Evolutionary conservation across 2,797 vertebrate genomes (phyloP), one percentile per base, ranked within the genome.

Genomic region (Salmo trutta): DNA sequence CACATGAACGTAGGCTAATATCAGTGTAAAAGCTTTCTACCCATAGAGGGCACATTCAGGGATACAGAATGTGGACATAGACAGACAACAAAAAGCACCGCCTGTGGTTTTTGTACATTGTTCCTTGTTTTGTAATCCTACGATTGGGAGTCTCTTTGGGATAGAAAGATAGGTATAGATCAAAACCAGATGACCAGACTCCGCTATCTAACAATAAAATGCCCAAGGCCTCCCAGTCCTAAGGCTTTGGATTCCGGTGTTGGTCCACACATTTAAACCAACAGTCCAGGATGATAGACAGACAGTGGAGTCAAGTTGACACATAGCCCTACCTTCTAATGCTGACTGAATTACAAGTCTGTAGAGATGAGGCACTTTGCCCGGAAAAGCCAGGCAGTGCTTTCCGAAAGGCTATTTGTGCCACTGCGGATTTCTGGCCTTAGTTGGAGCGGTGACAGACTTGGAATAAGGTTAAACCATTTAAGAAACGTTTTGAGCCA

Each of bases 41-140:
- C 7, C 41, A 59, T 59, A 59, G 17, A 19, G 54, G 16, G 53
- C 53, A 56, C 1, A 16, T 56, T 56, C 17, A 36, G 36, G 36
- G 36, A 36, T 36, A 36, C 36, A 36, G 36, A 36, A 7, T 7
- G 6, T 36, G 36, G 36, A 36, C 19, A 81, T 19, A 80, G 65
- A 83, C 77, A 82, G 69, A 80, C 29, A 66, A 65, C 3, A 73
- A 75, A 86, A 90, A 82, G 84, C 76, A 77, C 76, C 74, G 75
- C 72, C 59, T 81, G 80, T 83, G 79, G 79, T 84, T 75, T 84
- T 88, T 83, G 87, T 85, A 85, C 85, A 81, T 67, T 86, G 71
- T 76, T 83, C 82, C 82, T 90, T 92, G 85, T 89, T 92, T 90
- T 93, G 87, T 89, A 87, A 90, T 90, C 85, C 83, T 90, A 86